Evolutionary conservation across 92 coral and sea anemone species (phyloP), one percentile per base, ranked within the genome.

Genomic region (Hydrozoanthus gracilis): DNA sequence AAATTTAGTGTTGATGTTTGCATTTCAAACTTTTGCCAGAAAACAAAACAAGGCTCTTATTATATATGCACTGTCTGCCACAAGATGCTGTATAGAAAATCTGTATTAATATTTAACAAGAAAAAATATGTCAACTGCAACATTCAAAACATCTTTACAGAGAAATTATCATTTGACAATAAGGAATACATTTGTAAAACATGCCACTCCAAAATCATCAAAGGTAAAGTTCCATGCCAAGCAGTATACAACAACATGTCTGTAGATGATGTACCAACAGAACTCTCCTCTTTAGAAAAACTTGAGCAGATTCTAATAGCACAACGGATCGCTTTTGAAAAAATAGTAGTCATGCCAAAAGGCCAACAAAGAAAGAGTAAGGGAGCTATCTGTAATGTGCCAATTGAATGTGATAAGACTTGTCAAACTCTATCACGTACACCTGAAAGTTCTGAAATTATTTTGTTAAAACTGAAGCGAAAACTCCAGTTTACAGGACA

Each of bases 21-120:
- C 89, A 91, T 88, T 77, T 58, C 86, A 88, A 51, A 67, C 83
- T 88, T 91, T 88, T 76, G 74, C 73, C 79, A 79, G 70, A 91
- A 88, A 88, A 83, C 88, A 69, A 83, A 77, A 77, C 78, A 91
- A 45, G 91, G 91, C 7, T 91, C 93, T 88, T 88, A 88, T 83
- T 91, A 88, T 83, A 69, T 88, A 83, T 91, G 93, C 77, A 56
- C 93, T 52, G 87, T 91, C 84, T 91, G 91, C 58, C 78, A 91
- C 77, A 71, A 87, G 56, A 71, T 91, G 51, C 60, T 91, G 48
- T 91, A 91, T 54, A 83, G 83, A 55, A 88, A 88, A 83, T 88
- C 91, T 73, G 93, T 90, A 72, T 66, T 79, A 71, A 61, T 76
- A 69, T 68, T 91, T 72, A 80, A 88, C 77, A 91, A 69, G 55